Base-by-base conservation (phyloP, 1,140 invertebrate species). In the Sycophila sp. region DNA sequence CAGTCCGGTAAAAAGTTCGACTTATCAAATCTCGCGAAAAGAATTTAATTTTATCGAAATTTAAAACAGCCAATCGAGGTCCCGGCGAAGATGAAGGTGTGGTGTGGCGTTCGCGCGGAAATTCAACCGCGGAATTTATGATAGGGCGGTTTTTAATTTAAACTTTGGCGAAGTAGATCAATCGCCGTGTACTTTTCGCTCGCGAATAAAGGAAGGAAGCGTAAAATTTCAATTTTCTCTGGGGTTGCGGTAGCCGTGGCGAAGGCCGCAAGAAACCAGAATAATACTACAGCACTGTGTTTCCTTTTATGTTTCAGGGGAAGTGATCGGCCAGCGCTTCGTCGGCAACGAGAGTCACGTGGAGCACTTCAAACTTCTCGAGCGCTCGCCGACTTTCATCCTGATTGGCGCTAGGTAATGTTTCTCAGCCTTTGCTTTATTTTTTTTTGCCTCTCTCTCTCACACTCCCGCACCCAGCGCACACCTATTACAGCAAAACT, bases 371-470 rank as follows among this genome's bases (percentile, higher is more conserved):
- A 90, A 90, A 76, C 82, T 92, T 38, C 80, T 92, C 55, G 89
- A 91, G 76, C 85, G 87, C 34, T 88, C 90, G 74, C 84, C 88
- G 55, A 89, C 90, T 75, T 90, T 88, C 69, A 82, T 92, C 62
- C 84, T 92, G 68, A 88, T 92, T 76, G 91, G 91, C 69, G 91
- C 90, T 68, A 90, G 90, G 90, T 92, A 88, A 87, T 75, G 55
- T 84, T 69, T 32, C 4, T 11, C 2, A 47, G 15, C 17, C 8
- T 47, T n/a, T n/a, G n/a, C n/a, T n/a, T n/a, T n/a, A n/a, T n/a
- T n/a, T n/a, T n/a, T n/a, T n/a, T n/a, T n/a, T n/a, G n/a, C n/a
- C n/a, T n/a, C n/a, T n/a, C n/a, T n/a, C n/a, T n/a, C n/a, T n/a
- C n/a, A n/a, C n/a, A n/a, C n/a, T n/a, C n/a, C n/a, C n/a, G n/a